A percentile compares a stretch with the other conserved stretches of the same genome.
Evolutionary conservation across 2,797 vertebrate genomes (phyloP).

Genomic region (Ptychadena robeensis): DNA sequence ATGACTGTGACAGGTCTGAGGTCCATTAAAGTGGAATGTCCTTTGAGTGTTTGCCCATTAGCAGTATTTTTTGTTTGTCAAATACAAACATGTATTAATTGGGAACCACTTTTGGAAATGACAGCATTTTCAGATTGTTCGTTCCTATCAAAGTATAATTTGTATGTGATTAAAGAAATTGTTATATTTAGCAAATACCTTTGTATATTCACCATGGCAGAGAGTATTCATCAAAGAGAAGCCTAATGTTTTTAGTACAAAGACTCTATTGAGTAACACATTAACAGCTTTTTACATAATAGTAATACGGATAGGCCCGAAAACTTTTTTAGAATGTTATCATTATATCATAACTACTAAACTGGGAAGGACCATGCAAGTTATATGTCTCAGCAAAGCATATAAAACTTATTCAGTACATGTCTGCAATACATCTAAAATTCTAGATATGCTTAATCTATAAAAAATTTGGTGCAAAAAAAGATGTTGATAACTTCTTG

Average conservation of each 20-base stretch:
- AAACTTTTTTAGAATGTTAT: too few relatives aligned
- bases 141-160: slow-evolving; percentile 7
- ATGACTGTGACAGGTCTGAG: neutral
- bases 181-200: neutral
- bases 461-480: too few relatives aligned
- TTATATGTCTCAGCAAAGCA: too few relatives aligned
- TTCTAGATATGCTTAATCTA: too few relatives aligned
- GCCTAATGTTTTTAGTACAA: neutral
- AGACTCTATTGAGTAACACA: neutral
- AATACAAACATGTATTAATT: slow-evolving; percentile 22
- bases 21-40: neutral
- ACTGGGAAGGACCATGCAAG: too few relatives aligned
- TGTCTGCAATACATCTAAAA: too few relatives aligned
- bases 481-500: too few relatives aligned
- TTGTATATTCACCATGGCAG: neutral
- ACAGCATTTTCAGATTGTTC: neutral
- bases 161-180: slow-evolving; percentile 20
- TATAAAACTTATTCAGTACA: too few relatives aligned
- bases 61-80: slow-evolving; percentile 32
- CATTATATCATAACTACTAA: too few relatives aligned
- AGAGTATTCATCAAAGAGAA: neutral
- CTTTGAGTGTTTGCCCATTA: slow-evolving; percentile 24
- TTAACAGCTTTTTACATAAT: neutral
- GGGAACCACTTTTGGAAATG: slow-evolving; percentile 1
- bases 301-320: neutral